Evolutionary conservation across 2,888 invertebrate genomes (phyloP).

Genomic region (Chymomyza caudatula): DNA sequence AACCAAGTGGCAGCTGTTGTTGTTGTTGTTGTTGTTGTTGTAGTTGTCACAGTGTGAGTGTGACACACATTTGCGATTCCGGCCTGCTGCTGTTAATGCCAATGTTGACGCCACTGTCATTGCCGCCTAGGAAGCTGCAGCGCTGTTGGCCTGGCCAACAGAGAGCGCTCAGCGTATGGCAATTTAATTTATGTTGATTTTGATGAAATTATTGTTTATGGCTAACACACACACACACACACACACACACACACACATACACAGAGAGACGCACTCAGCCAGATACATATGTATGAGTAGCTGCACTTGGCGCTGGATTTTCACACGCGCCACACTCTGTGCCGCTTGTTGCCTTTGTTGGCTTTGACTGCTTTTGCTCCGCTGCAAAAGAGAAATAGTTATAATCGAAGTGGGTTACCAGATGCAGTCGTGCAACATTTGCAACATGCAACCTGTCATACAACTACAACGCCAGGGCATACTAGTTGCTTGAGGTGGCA

Average conservation of each 20-base stretch:
- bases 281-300: neutral
- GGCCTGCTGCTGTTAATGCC: conserved; percentile 8
- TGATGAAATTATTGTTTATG: conserved; percentile 47
- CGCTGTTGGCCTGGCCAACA: neutral
- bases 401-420: conserved; percentile 70
- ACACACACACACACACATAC: conserved; percentile 1
- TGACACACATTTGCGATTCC: conserved; percentile 47
- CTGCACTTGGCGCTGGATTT: conserved; percentile 13
- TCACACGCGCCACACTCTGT: neutral
- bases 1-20: conserved; percentile 31
- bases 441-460: conserved; percentile 63
- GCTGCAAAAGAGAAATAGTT: conserved; percentile 9
- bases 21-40: conserved; percentile 20
- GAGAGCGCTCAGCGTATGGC: conserved; percentile 17
- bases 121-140: neutral
- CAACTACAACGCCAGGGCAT: conserved; percentile 24
- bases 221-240: conserved; percentile 11
- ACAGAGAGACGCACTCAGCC: neutral
- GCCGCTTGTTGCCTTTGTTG: neutral
- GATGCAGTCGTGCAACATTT: conserved; percentile 69
- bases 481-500: conserved; percentile 36
- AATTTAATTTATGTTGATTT: conserved; percentile 60
- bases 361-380: neutral
- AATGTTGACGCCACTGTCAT: conserved; percentile 2
- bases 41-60: conserved; percentile 29